A percentile compares a stretch with the other conserved stretches of the same genome.
These are phyloP conservation scores for Recurvirostra avosetta DNA, from an alignment of 2,113 vertebrate species.

Conservation along the genomic window DNA sequence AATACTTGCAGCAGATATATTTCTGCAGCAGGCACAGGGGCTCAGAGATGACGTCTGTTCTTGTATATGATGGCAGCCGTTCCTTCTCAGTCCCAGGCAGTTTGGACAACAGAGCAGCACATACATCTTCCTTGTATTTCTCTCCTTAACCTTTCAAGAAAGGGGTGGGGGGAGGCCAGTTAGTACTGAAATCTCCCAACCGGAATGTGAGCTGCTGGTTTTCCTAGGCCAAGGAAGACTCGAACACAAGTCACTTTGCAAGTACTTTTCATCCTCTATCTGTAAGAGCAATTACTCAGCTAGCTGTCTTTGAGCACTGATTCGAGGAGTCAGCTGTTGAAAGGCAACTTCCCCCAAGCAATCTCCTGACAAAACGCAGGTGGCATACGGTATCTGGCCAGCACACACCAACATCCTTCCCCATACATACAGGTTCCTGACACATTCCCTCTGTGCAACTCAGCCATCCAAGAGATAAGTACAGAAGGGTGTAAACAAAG, in stretches of 20 bases:
- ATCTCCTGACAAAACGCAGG: not conserved
- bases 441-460: not conserved
- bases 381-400: not conserved
- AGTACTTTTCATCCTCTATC: not conserved
- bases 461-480: fast-evolving
- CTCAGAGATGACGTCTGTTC: not conserved
- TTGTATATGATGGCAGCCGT: fast-evolving
- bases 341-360: not conserved
- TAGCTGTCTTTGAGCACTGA: not conserved
- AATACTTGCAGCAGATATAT: fast-evolving
- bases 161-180: not conserved
- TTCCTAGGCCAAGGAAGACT: not conserved
- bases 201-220: not conserved
- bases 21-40: not conserved
- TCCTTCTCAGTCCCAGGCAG: not conserved
- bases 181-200: not conserved
- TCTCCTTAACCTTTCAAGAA: not conserved
- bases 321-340: not conserved
- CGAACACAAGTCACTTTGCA: fast-evolving
- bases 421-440: fast-evolving
- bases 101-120: not conserved
- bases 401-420: not conserved
- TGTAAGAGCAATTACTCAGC: not conserved
- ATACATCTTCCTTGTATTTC: not conserved
- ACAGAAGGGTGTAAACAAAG: not conserved